A percentile compares a stretch with the other conserved stretches of the same genome.
phyloP scores from a whole-genome alignment of 2,113 vertebrate species.

The Calyptommatus sinebrachiatus region DNA sequence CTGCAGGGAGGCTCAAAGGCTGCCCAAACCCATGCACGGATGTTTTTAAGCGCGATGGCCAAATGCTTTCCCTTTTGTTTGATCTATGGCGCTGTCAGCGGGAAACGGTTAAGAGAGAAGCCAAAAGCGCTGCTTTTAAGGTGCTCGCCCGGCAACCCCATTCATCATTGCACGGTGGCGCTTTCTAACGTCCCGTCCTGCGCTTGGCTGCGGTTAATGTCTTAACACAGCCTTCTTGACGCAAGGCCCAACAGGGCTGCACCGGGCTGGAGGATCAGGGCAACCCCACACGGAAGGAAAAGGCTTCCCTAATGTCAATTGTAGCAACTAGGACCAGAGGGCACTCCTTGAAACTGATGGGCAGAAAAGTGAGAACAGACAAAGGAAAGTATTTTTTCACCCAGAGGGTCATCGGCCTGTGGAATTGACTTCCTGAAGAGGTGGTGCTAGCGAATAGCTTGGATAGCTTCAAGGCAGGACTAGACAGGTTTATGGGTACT shows the following conservation, averaged over 20 bases:
- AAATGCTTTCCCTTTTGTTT: constrained; percentile 69
- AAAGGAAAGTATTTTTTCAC: no score
- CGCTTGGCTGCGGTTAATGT: constrained; percentile 69
- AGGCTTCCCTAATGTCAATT: neutral
- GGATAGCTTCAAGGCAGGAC: no score
- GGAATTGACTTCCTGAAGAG: no score
- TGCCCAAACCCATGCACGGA: constrained; percentile 27
- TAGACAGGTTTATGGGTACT: no score
- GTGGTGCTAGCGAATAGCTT: no score
- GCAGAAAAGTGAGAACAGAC: no score
- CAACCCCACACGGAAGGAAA: constrained; percentile 24
- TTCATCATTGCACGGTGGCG: constrained; percentile 70
- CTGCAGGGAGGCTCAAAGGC: constrained; percentile 44
- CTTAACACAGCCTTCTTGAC: constrained; percentile 58
- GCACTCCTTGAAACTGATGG: no score
- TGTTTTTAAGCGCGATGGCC: constrained; percentile 68
- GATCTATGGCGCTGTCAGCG: constrained; percentile 78
- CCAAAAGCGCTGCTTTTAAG: constrained; percentile 75
- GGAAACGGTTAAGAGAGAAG: constrained; percentile 77
- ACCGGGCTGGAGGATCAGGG: constrained; percentile 20
- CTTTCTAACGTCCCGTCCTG: constrained; percentile 57
- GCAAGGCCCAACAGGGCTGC: constrained; percentile 22
- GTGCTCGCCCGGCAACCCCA: constrained; percentile 68
- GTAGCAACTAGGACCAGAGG: no score
- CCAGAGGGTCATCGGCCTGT: no score